Conservation (phyloP, 2,888 invertebrate species). For the Brachypterus glaber region DNA sequence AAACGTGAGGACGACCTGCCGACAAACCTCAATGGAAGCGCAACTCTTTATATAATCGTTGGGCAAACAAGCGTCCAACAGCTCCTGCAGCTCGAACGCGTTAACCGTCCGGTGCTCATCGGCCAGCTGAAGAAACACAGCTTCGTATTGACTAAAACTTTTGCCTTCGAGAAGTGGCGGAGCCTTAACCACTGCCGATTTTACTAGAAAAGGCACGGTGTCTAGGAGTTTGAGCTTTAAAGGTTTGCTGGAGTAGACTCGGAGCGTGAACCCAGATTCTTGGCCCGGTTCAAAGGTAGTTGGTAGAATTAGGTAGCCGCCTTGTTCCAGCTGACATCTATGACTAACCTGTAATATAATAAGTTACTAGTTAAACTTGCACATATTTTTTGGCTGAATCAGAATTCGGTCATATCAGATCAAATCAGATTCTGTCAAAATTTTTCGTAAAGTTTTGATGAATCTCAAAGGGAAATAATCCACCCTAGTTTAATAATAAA, state of each 20-base stretch:
- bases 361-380: no score
- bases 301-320: slow-evolving; percentile 76
- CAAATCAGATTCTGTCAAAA: no score
- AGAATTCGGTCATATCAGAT: no score
- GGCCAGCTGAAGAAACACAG: slow-evolving; percentile 79
- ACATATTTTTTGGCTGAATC: no score
- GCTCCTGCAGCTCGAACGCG: slow-evolving; percentile 82
- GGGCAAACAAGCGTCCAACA: slow-evolving; percentile 81
- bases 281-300: slow-evolving; percentile 87
- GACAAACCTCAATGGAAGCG: slow-evolving; percentile 83
- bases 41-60: slow-evolving; percentile 93
- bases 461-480: no score
- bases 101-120: slow-evolving; percentile 86
- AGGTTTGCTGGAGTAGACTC: slow-evolving; percentile 70
- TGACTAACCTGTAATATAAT: slow-evolving; percentile 45
- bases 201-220: slow-evolving; percentile 57
- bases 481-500: no score
- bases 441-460: no score
- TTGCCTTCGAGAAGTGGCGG: slow-evolving; percentile 59
- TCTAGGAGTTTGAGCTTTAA: slow-evolving; percentile 66
- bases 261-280: slow-evolving; percentile 78
- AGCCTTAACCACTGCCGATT: slow-evolving; percentile 67
- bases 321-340: slow-evolving; percentile 69
- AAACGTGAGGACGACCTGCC: slow-evolving; percentile 79
- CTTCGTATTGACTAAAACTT: slow-evolving; percentile 77